Evolutionary conservation across 2,888 invertebrate species (phyloP), one percentile per base, ranked within the genome.

Genomic region (Ophion obscuratus): DNA sequence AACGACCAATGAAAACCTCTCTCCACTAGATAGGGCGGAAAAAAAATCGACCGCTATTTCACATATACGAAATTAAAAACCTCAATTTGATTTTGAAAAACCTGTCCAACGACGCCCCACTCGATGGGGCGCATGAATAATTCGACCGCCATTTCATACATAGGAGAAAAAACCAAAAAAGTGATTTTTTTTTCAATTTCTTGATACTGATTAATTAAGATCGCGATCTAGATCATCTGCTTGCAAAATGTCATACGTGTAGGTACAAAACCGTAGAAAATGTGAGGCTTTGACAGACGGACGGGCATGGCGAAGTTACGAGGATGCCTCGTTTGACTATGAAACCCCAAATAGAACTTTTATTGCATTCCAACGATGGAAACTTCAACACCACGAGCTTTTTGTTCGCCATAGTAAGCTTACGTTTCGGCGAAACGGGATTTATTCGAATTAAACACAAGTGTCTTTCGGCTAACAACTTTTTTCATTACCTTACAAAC

Each of bases 401-500:
- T 67, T 20, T 6, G 11, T 40, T 2, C 57, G 17, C 20, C 31
- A 47, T 9, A 14, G 10, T 40, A 24, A 67, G 3, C 44, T 66
- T 66, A 36, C 47, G 44, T 24, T 62, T 6, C 14, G 17, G 3
- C 17, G 2, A 17, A 62, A 44, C 14, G 40, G 40, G 40, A 40
- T 44, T 44, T 44, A 61, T 74, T 74, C 47, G 27, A 66, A 76
- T 66, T 27, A 64, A 76, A 27, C 9, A 20, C 24, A 2, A 64
- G 31, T 66, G 11, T 53, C 14, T 53, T 31, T 47, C 47, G 20
- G 3, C 36, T 11, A 4, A 10, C 6, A 36, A 47, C 27, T 11
- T 53, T 57, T 71, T 53, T 40, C 31, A 53, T 57, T 40, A 31
- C 62, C 24, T 44, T 74, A 59, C 57, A 17, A n/a, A 47, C 11